Evolutionary conservation across 2,888 invertebrate genomes (phyloP).

Genomic region (Trilocha varians): DNA sequence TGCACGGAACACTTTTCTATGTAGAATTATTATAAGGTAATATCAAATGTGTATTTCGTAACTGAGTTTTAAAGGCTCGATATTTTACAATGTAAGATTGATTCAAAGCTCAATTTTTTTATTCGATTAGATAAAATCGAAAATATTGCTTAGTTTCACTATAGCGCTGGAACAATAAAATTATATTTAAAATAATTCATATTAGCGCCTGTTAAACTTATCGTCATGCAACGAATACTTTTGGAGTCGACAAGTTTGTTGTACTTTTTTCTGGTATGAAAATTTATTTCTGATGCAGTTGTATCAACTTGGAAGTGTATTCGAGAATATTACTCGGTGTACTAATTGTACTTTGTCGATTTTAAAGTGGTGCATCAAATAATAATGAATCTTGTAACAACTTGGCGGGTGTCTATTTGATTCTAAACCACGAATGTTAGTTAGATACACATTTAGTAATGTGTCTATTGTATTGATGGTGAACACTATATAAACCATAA

Average conservation of each 20-base stretch:
- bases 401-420: not conserved
- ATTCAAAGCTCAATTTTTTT: not conserved
- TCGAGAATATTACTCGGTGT: not conserved
- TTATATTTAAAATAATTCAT: not conserved
- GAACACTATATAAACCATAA: not conserved
- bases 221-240: not conserved
- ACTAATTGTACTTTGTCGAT: not conserved
- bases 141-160: not conserved
- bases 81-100: constrained; percentile 7
- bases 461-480: not conserved
- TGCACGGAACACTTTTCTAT: constrained; percentile 46
- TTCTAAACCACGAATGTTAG: not conserved
- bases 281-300: too few species aligned
- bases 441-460: not conserved
- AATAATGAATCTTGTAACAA: not conserved
- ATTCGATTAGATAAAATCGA: not conserved
- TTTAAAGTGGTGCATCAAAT: not conserved
- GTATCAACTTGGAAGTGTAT: too few species aligned
- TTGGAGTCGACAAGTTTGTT: not conserved
- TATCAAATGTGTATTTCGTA: constrained; percentile 8
- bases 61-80: constrained; percentile 6
- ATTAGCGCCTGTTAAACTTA: not conserved
- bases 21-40: constrained; percentile 21
- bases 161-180: not conserved
- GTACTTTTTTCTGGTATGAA: not conserved